Base-by-base conservation (phyloP, 2,797 vertebrate species). In the Coluber constrictor region DNA sequence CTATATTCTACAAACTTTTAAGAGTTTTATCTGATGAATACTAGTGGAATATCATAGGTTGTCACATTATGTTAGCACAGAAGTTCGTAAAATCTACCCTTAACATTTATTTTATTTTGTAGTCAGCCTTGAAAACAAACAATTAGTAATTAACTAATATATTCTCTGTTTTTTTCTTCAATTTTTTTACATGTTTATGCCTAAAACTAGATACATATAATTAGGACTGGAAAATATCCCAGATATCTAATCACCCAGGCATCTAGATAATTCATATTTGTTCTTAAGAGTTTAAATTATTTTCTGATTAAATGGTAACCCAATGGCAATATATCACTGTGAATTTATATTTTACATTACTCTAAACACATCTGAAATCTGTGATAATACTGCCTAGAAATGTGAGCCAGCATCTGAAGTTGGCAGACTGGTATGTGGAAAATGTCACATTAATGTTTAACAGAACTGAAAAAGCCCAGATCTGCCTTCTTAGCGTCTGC, bases 61-160 rank as follows among this genome's bases (percentile, higher is more conserved):
- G 59, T 59, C 32, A 89, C 18, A 57, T 43, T 88, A 13, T 61
- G 7, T 74, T 92, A 57, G 43, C 43, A 27, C 2, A 79, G 66
- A 61, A 47, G 37, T 61, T 89, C 32, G 56, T 89, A 89, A 56
- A 89, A 37, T 66, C 91, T 54, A 79, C 23, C 63, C 29, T 89
- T 89, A 89, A 79, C n/a, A n/a, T 55, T 88, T 92, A 56, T 54
- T 89, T 63, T 92, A n/a, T 61, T 89, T 74, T 60, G n/a, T 54
- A 92, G 47, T 70, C 25, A 89, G 23, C 54, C 56, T 61, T 89
- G 57, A 86, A 83, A 89, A 89, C 88, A 89, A 83, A 18, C 13
- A 23, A 7, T 89, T 89, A 55, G 70, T 83, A 89, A 89, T 86
- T 92, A 92, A 89, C 56, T 89, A 89, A 89, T 89, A 89, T 61